Base-by-base conservation (phyloP, 2,797 vertebrate species). In the Limnodromus scolopaceus region DNA sequence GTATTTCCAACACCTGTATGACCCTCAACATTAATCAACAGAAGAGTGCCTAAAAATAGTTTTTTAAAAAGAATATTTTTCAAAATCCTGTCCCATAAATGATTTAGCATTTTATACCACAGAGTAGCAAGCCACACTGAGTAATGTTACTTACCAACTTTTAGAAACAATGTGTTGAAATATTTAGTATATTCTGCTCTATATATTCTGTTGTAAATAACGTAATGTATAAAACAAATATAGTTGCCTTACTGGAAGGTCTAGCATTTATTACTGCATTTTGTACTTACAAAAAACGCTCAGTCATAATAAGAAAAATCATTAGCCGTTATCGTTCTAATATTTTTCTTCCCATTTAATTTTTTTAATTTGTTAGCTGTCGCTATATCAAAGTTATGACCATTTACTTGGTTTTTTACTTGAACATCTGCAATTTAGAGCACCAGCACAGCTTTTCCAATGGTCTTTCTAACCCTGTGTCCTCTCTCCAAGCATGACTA, bases 121-220 rank as follows among this genome's bases (percentile, higher is more conserved):
- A 2, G 3, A 69, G 25, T 28, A 89, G 41, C 58, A 84, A 90
- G n/a, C n/a, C 54, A 72, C 7, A 76, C 27, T 68, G 2, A 38
- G 28, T 58, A 90, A 66, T 43, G 11, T 68, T 90, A 58, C 48
- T 60, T 63, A 80, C 15, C 20, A 78, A 36, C 15, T 64, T 92
- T 68, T 58, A 75, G 53, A 96, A 94, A 88, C 4, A 69, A 36
- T 38, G 17, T 58, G 6, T 75, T 93, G 34, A 93, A 94, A 96
- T 85, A 96, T 92, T 78, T 70, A 91, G 9, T 57, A 64, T 54
- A 49, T 72, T 84, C n/a, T 81, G 32, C 13, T 93, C 41, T 68
- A 94, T 57, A 64, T 54, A 49, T 72, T 86, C 34, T 75, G n/a
- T 12, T 93, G 45, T 64, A 94, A 96, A 92, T 81, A 94, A 83